Base-by-base conservation (phyloP, 2,888 invertebrate genomes). In the Nephrotoma flavescens region DNA sequence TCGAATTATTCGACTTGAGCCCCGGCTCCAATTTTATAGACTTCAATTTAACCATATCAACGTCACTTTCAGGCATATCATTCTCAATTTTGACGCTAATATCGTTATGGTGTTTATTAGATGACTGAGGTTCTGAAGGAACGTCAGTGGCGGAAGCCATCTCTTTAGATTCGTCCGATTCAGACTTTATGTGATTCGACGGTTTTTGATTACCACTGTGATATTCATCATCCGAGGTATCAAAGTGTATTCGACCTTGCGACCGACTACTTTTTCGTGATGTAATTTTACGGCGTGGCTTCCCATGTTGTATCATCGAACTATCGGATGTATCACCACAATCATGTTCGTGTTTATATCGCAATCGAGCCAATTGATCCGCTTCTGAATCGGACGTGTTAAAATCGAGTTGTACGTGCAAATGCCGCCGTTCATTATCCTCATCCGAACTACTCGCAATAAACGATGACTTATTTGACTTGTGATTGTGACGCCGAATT, bases 211-310 rank as follows among this genome's bases (percentile, higher is more conserved):
- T 71, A 71, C 31, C 11, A 11, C 31, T 71, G 11, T 84, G 84
- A 42, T 84, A 41, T 19, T 95, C 95, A 86, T 95, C 95, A 88
- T 96, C 96, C 52, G 96, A 95, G 1, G 96, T 95, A 89, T 97
- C 96, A 9, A 96, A 96, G 87, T 95, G 94, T 87, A 96, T 96
- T 41, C 95, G 93, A 31, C 71, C 71, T 31, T 90, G 91, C 41
- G 95, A 94, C 88, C 95, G 92, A 0, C 95, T 95, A 89, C 94
- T 94, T 89, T 95, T 95, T 87, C 95, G 93, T 1, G 92, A 92
- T 0, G 94, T 92, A 1, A 94, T 92, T 90, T 95, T 95, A 87
- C 90, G 93, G 90, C 91, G 91, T 90, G 92, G 88, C 88, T 86
- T 89, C 88, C 5, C 88, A 88, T 86, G 85, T 19, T 52, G 86